Base-by-base conservation (phyloP, 2,113 vertebrate genomes). In the Litocranius walleri region DNA sequence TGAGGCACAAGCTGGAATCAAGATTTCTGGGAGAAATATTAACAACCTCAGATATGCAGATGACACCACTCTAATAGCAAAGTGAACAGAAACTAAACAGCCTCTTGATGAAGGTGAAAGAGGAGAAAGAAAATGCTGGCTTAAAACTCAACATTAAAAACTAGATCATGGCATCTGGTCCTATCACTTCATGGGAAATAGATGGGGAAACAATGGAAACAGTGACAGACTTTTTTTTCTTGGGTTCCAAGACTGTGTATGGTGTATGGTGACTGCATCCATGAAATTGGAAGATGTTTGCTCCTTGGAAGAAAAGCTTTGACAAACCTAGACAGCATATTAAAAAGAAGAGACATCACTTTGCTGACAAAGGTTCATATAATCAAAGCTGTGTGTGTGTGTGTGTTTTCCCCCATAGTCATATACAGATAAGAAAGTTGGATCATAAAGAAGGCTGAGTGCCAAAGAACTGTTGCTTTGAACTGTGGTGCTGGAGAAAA, bases 171-270 rank as follows among this genome's bases (percentile, higher is more conserved):
- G 5, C 19, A 40, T 71, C n/a, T 40, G 10, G 19, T 23, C 67
- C 67, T n/a, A 71, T 40, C n/a, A 71, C 67, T 40, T 71, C 19
- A 71, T 23, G 67, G n/a, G n/a, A 71, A 71, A 40, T 40, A 40
- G 67, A 23, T 71, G n/a, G 17, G 19, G n/a, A 71, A 71, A 40
- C 67, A 71, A 40, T 23, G 19, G 10, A 40, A 71, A 71, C 19
- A 40, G 5, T 71, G 67, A 71, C 33, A n/a, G 9, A 36, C 5
- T 71, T 12, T 21, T 21, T 67, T n/a, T n/a, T 19, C 62, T 40
- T 23, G n/a, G n/a, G n/a, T 36, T 71, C 67, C 67, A 23, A 71
- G 40, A 40, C n/a, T 0, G n/a, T n/a, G n/a, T n/a, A 0, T 9
- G 40, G 19, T 71, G 67, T 40, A 40, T 40, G 19, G 19, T 40